Evolutionary conservation across 2,113 vertebrate genomes (phyloP).

Genomic region (Poecile atricapillus): DNA sequence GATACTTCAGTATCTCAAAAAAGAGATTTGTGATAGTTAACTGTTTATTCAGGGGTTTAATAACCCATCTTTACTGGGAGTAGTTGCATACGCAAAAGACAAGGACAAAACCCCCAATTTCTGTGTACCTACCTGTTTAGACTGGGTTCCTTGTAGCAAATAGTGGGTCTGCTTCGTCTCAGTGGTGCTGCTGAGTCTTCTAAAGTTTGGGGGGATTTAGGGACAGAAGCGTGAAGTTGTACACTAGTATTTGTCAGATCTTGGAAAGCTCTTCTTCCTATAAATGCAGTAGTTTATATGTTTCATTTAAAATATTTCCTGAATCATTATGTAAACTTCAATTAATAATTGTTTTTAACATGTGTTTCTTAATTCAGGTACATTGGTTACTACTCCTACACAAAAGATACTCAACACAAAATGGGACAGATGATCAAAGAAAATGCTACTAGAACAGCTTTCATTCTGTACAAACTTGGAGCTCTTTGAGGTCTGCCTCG

Average conservation of each 20-base stretch:
- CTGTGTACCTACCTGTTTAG: constrained; percentile 31
- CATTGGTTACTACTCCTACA: neutral
- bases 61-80: neutral
- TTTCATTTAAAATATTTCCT: neutral
- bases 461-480: neutral
- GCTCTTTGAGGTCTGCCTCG: neutral
- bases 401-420: neutral
- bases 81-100: accelerated
- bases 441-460: neutral
- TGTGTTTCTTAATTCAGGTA: neutral
- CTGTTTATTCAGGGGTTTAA: neutral
- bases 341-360: neutral
- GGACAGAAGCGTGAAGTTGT: neutral
- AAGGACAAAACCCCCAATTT: neutral
- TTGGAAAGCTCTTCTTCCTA: constrained; percentile 60
- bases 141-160: constrained; percentile 68
- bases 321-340: neutral
- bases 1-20: too few relatives aligned
- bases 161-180: constrained; percentile 1
- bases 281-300: neutral
- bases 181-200: neutral
- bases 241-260: constrained; percentile 63
- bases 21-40: neutral
- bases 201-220: neutral
- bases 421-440: neutral